Evolutionary conservation across 1,140 invertebrate species (phyloP).

Genomic region (Steinernema khuongi): DNA sequence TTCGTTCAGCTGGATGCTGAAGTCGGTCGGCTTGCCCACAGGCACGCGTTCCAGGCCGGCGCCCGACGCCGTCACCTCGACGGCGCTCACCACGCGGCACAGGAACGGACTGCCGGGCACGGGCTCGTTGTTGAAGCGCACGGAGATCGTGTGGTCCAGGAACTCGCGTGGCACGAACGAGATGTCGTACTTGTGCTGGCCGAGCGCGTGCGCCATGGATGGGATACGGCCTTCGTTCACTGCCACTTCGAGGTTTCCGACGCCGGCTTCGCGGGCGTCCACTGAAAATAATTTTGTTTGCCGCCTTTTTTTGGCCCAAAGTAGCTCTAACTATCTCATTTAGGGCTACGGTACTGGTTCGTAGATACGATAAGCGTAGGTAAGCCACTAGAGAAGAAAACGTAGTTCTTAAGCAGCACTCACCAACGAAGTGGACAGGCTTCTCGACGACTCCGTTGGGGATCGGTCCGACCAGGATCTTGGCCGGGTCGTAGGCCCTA

Average conservation of each 20-base stretch:
- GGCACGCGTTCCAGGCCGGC: slow-evolving; percentile 86
- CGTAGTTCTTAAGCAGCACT: slow-evolving; percentile 41
- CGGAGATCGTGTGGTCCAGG: slow-evolving; percentile 85
- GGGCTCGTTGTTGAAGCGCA: slow-evolving; percentile 93
- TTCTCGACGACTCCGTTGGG: slow-evolving; percentile 80
- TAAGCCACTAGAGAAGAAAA: too few species aligned
- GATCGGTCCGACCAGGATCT: slow-evolving; percentile 81
- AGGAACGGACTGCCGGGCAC: slow-evolving; percentile 69
- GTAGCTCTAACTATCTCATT: too few species aligned
- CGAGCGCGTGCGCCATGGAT: slow-evolving; percentile 91
- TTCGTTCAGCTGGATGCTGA: slow-evolving; percentile 73
- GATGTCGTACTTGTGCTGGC: slow-evolving; percentile 86
- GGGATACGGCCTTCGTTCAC: slow-evolving; percentile 81
- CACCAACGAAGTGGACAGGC: slow-evolving; percentile 83
- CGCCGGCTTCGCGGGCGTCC: slow-evolving; percentile 88
- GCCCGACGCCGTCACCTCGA: slow-evolving; percentile 70
- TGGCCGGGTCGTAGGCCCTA: slow-evolving; percentile 85
- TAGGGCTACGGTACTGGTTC: too few species aligned
- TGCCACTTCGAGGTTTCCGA: slow-evolving; percentile 94
- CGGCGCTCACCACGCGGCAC: slow-evolving; percentile 41
- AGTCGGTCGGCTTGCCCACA: slow-evolving; percentile 74
- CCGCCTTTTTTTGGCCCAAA: too few species aligned
- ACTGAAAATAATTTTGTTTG: slow-evolving; percentile 66
- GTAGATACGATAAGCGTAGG: too few species aligned
- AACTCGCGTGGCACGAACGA: slow-evolving; percentile 88